Percentiles rank a stretch among this genome's conserved stretches.
phyloP scores from a whole-genome alignment of 2,113 vertebrate genomes.

The Poecilia latipinna region DNA sequence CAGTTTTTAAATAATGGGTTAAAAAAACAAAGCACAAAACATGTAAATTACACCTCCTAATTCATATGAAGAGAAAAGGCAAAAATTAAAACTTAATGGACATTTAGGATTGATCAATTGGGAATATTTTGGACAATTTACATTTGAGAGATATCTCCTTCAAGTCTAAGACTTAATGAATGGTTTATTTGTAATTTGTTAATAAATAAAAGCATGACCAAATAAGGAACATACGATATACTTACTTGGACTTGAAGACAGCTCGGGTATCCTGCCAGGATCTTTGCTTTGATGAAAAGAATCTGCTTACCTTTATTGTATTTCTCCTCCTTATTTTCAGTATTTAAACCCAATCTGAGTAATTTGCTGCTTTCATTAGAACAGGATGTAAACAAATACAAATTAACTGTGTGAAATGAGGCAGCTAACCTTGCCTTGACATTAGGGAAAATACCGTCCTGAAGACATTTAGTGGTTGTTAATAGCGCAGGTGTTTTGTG shows the following conservation, averaged over 20 bases:
- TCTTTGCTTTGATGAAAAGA: not conserved
- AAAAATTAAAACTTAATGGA: not conserved
- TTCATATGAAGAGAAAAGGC: not conserved
- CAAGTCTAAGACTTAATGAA: no score
- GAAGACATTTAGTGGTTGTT: no score
- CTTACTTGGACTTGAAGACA: slow-evolving; percentile 1
- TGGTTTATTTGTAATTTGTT: not conserved
- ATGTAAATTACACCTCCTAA: not conserved
- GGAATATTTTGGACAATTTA: not conserved
- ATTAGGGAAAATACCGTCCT: no score
- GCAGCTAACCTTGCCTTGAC: not conserved
- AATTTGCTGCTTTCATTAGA: not conserved
- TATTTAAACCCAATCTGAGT: not conserved
- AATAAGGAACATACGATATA: not conserved
- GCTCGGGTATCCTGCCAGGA: not conserved
- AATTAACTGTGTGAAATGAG: not conserved
- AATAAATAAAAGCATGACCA: not conserved
- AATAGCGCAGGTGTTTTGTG: no score
- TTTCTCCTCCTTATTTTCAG: not conserved
- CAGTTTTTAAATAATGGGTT: no score
- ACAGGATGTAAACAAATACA: not conserved
- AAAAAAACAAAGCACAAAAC: no score
- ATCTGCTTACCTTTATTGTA: slow-evolving; percentile 2
- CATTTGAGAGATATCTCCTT: not conserved
- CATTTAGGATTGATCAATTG: not conserved